These are phyloP conservation scores for Anas platyrhynchos DNA, from an alignment of 2,113 vertebrate species.

Conservation along the genomic window DNA sequence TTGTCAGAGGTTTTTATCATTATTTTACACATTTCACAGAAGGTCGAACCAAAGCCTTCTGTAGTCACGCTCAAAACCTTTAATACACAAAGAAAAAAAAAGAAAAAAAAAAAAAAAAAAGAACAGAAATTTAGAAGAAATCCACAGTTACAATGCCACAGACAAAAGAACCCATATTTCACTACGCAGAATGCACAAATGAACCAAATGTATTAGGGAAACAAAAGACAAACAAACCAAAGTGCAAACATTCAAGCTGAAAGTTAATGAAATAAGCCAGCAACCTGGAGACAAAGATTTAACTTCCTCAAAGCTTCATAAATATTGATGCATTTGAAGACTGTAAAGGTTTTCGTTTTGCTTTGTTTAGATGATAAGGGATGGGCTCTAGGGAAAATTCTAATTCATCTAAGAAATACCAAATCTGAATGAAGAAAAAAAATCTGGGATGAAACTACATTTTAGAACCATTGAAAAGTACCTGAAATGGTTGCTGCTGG, in stretches of 20 bases:
- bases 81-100: not conserved
- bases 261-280: slow-evolving; percentile 75
- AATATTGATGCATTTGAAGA: slow-evolving; percentile 56
- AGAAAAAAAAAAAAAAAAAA: slow-evolving; percentile 43
- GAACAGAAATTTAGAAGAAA: slow-evolving; percentile 68
- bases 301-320: slow-evolving; percentile 60
- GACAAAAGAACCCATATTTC: slow-evolving; percentile 59
- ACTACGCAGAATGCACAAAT: slow-evolving; percentile 61
- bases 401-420: slow-evolving; percentile 69
- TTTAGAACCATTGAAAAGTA: slow-evolving; percentile 83
- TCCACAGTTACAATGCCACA: slow-evolving; percentile 68
- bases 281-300: slow-evolving; percentile 68
- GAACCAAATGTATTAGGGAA: slow-evolving; percentile 69
- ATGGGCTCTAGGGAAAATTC: slow-evolving; percentile 67
- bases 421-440: slow-evolving; percentile 74
- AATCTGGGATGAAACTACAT: slow-evolving; percentile 80
- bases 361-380: slow-evolving; percentile 64
- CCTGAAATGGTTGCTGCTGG: slow-evolving; percentile 92
- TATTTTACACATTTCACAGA: not conserved
- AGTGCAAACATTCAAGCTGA: slow-evolving; percentile 72
- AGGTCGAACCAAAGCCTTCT: slow-evolving; percentile 34
- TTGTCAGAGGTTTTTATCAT: not conserved
- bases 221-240: slow-evolving; percentile 72
- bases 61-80: slow-evolving; percentile 45
- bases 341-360: slow-evolving; percentile 4